These are phyloP conservation scores for Ciconia stormi DNA, from an alignment of 2,113 vertebrate species.

Conservation along the genomic window DNA sequence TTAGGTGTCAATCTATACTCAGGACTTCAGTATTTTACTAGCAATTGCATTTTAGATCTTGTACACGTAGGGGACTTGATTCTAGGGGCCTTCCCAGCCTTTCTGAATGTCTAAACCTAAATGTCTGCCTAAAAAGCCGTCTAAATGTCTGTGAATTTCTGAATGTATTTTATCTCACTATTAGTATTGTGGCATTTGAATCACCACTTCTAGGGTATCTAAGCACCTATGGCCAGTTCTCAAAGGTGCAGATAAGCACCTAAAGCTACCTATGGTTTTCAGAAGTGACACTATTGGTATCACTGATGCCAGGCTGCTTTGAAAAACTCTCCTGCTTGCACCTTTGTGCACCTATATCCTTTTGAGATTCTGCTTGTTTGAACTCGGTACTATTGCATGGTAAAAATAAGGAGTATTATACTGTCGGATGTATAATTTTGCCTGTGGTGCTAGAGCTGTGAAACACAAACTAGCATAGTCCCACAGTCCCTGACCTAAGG, in stretches of 20 bases:
- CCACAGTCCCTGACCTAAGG: not conserved
- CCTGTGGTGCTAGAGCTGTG: not conserved
- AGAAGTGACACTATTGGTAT: not conserved
- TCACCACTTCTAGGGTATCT: not conserved
- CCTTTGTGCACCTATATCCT: not conserved
- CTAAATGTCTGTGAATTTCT: not conserved
- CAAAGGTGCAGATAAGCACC: not conserved
- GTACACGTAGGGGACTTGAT: not conserved
- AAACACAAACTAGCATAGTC: not conserved
- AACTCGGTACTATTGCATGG: not conserved
- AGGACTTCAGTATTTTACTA: not conserved
- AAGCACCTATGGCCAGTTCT: not conserved
- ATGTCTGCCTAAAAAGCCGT: not conserved
- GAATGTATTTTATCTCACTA: not conserved
- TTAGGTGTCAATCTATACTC: not conserved
- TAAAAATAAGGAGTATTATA: not conserved
- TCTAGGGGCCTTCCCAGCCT: not conserved
- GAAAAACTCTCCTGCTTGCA: not conserved
- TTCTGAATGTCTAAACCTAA: not conserved
- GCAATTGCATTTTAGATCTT: not conserved
- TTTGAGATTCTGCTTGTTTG: not conserved
- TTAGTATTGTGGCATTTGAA: not conserved
- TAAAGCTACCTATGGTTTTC: not conserved
- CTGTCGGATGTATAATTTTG: not conserved
- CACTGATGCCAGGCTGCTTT: not conserved